Base-by-base conservation (phyloP, 2,888 invertebrate species). In the Polydrusus cervinus region DNA sequence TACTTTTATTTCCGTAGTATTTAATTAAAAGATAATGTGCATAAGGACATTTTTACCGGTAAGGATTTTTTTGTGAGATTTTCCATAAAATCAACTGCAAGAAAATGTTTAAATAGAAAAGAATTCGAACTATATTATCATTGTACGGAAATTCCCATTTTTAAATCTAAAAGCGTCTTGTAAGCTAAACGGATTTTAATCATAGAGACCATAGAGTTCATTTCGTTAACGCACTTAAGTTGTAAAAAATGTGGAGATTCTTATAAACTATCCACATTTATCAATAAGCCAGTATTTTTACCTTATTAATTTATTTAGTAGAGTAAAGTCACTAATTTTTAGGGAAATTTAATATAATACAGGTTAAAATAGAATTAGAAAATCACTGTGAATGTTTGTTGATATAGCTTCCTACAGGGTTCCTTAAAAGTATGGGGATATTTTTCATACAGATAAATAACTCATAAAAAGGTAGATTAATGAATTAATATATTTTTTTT, bases 251-350 rank as follows among this genome's bases (percentile, higher is more conserved):
- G 51, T 66, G 51, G 16, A 34, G 38, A 13, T 47, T 25, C 30
- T 62, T 40, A 30, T 34, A 10, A 14, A 18, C 7, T 5, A 34
- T 30, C 57, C 14, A 45, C 53, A 25, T 25, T 40, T 83, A 83
- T 79, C 81, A 79, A 78, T 76, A 82, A 83, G 85, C 85, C 87
- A 86, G 87, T 86, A 86, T 86, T 86, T 86, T 85, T 86, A 86
- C 85, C 79, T 70, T 61, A 75, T 34, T 57, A 81, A 82, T 79
- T 80, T 81, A 57, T 57, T 68, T 57, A 34, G 83, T 84, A 83
- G 82, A 80, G 79, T 55, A 76, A 60, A 86, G 86, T 86, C 86
- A 87, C 85, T 86, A 85, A 82, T 83, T 84, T 86, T 79, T 87
- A 86, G 86, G 85, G 85, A 86, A 86, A 85, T 85, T 83, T 81